A percentile compares a stretch with the other conserved stretches of the same genome.
phyloP scores from a whole-genome alignment of 2,113 vertebrate species.

The Melanotaenia duboulayi region DNA sequence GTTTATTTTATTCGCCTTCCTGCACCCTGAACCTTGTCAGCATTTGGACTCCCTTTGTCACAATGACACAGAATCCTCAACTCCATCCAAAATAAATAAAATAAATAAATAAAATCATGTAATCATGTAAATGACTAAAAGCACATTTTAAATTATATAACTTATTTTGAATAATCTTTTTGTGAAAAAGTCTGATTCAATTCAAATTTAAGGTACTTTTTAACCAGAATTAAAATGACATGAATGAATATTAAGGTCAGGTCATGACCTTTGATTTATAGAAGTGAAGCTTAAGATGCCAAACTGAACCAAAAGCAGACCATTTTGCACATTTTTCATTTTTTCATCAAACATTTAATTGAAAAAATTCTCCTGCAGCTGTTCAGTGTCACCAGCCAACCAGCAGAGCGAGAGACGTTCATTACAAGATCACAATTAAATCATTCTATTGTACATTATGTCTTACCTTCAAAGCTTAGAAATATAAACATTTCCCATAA shows the following conservation, averaged over 20 bases:
- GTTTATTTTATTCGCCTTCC: too few relatives aligned
- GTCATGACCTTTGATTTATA: not conserved
- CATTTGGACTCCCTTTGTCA: too few relatives aligned
- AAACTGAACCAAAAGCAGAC: not conserved
- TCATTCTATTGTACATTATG: slow-evolving; percentile 17
- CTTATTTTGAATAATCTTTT: not conserved
- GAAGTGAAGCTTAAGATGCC: not conserved
- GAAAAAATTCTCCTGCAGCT: slow-evolving; percentile 28
- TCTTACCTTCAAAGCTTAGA: slow-evolving; percentile 17
- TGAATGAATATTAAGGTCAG: too few relatives aligned
- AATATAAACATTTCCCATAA: not conserved
- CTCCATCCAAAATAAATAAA: too few relatives aligned
- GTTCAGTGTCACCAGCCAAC: slow-evolving; percentile 27
- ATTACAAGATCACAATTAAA: not conserved
- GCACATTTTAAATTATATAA: too few relatives aligned
- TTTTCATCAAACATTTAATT: slow-evolving; percentile 3
- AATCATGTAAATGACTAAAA: too few relatives aligned
- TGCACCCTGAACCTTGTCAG: too few relatives aligned
- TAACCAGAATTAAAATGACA: too few relatives aligned
- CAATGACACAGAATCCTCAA: too few relatives aligned
- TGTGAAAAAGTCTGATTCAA: not conserved
- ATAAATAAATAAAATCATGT: too few relatives aligned
- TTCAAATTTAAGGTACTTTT: too few relatives aligned
- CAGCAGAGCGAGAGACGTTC: slow-evolving; percentile 6
- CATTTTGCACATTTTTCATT: not conserved